phyloP scores from a whole-genome alignment of 2,888 invertebrate species.

The Alentia gelatinosa region DNA sequence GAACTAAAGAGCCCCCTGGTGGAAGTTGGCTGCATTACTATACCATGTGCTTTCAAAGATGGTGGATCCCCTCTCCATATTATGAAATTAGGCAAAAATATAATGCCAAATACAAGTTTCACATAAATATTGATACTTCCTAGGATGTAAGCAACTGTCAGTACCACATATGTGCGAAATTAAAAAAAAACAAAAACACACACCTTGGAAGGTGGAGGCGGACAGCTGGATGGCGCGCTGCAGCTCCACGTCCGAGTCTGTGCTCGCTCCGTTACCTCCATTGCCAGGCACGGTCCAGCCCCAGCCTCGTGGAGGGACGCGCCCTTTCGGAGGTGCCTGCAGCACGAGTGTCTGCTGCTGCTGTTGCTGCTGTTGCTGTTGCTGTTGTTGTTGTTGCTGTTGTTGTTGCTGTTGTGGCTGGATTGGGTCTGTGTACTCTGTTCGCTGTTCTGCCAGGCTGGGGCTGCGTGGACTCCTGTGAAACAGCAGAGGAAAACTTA shows the following conservation, averaged over 20 bases:
- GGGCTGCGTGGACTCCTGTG: conserved; percentile 60
- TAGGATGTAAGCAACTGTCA: no score
- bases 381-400: neutral
- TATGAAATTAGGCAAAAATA: no score
- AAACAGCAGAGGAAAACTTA: no score
- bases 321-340: conserved; percentile 55
- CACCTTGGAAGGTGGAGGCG: conserved; percentile 59
- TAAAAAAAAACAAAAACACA: neutral
- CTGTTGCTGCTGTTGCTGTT: neutral
- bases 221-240: conserved; percentile 64
- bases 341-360: conserved; percentile 45
- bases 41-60: no score
- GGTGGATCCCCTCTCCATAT: no score
- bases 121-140: no score
- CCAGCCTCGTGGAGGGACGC: conserved; percentile 19
- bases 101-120: no score
- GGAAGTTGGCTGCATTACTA: no score
- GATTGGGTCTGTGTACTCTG: neutral
- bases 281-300: conserved; percentile 9
- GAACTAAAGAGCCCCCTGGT: no score
- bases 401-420: neutral
- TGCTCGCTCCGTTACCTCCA: neutral
- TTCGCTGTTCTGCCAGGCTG: neutral
- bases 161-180: no score
- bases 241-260: conserved; percentile 62